Conservation (phyloP, 2,797 vertebrate genomes). For the Syngnathus rostellatus region DNA sequence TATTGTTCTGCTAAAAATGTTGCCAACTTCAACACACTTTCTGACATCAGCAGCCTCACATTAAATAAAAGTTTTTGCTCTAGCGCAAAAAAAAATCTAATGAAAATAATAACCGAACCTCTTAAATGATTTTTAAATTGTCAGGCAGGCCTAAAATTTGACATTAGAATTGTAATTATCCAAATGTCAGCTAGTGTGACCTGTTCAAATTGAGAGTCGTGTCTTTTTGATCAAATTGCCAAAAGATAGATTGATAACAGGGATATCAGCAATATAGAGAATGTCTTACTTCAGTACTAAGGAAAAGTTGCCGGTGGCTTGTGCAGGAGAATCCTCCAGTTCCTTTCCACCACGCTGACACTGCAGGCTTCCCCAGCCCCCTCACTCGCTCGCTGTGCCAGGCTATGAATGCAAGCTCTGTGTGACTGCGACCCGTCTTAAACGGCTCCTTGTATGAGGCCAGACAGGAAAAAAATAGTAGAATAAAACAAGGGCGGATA, state of each 20-base stretch:
- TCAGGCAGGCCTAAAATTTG: background rate
- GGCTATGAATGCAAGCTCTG: constrained; percentile 75
- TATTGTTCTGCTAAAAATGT: too few species aligned
- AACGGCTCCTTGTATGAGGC: constrained; percentile 72
- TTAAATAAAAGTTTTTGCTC: too few species aligned
- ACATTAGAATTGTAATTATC: background rate
- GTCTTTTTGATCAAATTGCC: background rate
- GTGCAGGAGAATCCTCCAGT: constrained; percentile 62
- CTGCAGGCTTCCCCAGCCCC: constrained; percentile 62
- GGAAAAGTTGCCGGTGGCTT: constrained; percentile 58
- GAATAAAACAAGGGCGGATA: constrained; percentile 27
- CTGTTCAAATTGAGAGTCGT: background rate
- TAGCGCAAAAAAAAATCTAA: too few species aligned
- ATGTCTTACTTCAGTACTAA: constrained; percentile 68
- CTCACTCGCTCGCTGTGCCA: constrained; percentile 61
- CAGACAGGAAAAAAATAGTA: constrained; percentile 29
- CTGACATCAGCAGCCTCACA: background rate
- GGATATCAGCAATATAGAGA: constrained; percentile 25
- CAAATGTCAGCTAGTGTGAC: background rate
- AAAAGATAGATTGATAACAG: constrained; percentile 19
- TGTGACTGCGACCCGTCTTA: constrained; percentile 66
- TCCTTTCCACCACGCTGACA: constrained; percentile 64
- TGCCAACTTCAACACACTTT: background rate
- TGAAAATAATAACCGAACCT: background rate
- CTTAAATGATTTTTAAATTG: background rate